A percentile compares a stretch with the other conserved stretches of the same genome.
phyloP scores from a whole-genome alignment of 1,140 invertebrate genomes.

The Lordiphosa stackelbergi region DNA sequence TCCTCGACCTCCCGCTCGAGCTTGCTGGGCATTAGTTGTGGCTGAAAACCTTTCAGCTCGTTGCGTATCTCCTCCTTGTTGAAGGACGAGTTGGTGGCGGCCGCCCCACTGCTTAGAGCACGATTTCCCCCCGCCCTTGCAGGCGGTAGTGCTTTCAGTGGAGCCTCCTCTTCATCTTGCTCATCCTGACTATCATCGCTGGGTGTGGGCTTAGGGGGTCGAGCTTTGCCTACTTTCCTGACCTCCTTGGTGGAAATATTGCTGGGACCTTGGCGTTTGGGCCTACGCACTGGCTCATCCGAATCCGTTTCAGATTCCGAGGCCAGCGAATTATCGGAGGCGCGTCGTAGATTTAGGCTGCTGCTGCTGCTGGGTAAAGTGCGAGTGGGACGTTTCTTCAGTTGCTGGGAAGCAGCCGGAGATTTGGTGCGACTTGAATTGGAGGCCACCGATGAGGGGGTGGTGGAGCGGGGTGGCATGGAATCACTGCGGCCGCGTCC shows the following conservation, averaged over 20 bases:
- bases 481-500: slow-evolving; percentile 78
- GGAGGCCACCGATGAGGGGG: slow-evolving; percentile 80
- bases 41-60: slow-evolving; percentile 86
- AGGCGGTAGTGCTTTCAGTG: background rate
- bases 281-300: slow-evolving; percentile 78
- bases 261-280: slow-evolving; percentile 62
- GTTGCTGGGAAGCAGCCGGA: slow-evolving; percentile 78
- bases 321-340: slow-evolving; percentile 79
- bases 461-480: slow-evolving; percentile 80
- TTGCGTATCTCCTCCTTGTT: slow-evolving; percentile 84
- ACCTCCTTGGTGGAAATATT: slow-evolving; percentile 3
- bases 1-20: slow-evolving; percentile 29
- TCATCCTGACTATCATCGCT: slow-evolving; percentile 8
- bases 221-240: slow-evolving; percentile 20
- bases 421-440: slow-evolving; percentile 83
- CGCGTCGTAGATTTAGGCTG: slow-evolving; percentile 71
- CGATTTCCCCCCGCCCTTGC: slow-evolving; percentile 26
- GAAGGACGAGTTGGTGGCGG: slow-evolving; percentile 82
- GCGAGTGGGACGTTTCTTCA: slow-evolving; percentile 68
- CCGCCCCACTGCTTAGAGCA: slow-evolving; percentile 44
- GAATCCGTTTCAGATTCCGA: slow-evolving; percentile 82
- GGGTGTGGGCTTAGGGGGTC: background rate
- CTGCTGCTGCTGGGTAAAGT: slow-evolving; percentile 51
- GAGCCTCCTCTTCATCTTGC: slow-evolving; percentile 34
- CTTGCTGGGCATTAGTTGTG: slow-evolving; percentile 24